These are phyloP conservation scores for Zaprionus taronus DNA, from an alignment of 1,140 invertebrate genomes.

Conservation along the genomic window DNA sequence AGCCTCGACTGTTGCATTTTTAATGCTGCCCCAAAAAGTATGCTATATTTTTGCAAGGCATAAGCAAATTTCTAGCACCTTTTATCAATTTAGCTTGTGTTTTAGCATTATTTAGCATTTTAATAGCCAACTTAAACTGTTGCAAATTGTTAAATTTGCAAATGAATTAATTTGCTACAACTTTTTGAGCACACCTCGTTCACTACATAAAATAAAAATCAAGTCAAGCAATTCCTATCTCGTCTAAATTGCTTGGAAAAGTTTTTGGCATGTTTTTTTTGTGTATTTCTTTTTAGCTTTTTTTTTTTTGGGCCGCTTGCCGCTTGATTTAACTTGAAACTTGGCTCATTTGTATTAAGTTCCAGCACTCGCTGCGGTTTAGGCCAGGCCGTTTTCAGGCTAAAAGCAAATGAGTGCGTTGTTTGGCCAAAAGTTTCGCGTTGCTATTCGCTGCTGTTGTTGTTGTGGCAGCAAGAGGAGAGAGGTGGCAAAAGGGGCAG, in stretches of 20 bases:
- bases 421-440: constrained; percentile 50
- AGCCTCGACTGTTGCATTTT: constrained; percentile 33
- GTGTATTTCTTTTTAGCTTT: constrained; percentile 13
- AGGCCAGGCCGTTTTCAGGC: constrained; percentile 20
- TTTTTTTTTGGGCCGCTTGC: constrained; percentile 41
- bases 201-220: constrained; percentile 66
- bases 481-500: too few relatives aligned
- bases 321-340: constrained; percentile 80
- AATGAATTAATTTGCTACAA: constrained; percentile 12
- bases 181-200: constrained; percentile 14
- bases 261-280: constrained; percentile 47
- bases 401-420: constrained; percentile 73
- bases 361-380: constrained; percentile 45
- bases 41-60: constrained; percentile 26
- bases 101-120: constrained; percentile 7
- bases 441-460: constrained; percentile 8
- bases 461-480: constrained; percentile 18
- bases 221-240: constrained; percentile 54
- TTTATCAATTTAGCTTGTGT: constrained; percentile 1
- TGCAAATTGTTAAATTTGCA: background rate
- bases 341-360: constrained; percentile 79
- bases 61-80: constrained; percentile 31
- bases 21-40: constrained; percentile 48
- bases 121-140: background rate
- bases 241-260: constrained; percentile 49